Conservation (phyloP, 2,888 invertebrate genomes). For the Lasioglossum figueresi region DNA sequence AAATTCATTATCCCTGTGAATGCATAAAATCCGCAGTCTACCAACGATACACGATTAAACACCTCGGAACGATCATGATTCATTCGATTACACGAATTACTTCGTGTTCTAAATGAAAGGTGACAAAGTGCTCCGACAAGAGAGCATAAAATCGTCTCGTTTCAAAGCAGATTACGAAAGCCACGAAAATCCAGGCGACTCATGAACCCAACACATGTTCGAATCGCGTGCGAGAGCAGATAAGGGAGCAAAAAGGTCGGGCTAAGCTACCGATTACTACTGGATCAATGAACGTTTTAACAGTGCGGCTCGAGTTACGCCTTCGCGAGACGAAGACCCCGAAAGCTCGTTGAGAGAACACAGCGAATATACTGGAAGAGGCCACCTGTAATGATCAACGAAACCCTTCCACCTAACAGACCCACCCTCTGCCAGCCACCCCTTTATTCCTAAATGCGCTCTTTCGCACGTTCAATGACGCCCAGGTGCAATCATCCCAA, state of each 20-base stretch:
- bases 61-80: neutral
- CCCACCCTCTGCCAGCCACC: neutral
- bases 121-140: neutral
- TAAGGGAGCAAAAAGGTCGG: neutral
- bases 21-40: neutral
- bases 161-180: neutral
- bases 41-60: no score
- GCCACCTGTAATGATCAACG: constrained; percentile 57
- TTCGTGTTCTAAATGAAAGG: neutral
- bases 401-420: constrained; percentile 37
- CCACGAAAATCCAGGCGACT: neutral
- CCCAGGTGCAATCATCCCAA: neutral
- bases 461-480: neutral
- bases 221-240: neutral
- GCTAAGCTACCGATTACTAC: constrained; percentile 23
- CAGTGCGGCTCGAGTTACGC: constrained; percentile 22
- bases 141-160: neutral
- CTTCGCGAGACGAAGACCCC: constrained; percentile 13
- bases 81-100: neutral
- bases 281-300: constrained; percentile 35
- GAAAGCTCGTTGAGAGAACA: constrained; percentile 31
- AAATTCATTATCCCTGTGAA: neutral
- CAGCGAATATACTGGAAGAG: constrained; percentile 28
- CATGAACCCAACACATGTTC: neutral
- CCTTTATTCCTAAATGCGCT: constrained; percentile 11